Evolutionary conservation across 2,888 invertebrate species (phyloP).

Genomic region (Lycophotia porphyrea): DNA sequence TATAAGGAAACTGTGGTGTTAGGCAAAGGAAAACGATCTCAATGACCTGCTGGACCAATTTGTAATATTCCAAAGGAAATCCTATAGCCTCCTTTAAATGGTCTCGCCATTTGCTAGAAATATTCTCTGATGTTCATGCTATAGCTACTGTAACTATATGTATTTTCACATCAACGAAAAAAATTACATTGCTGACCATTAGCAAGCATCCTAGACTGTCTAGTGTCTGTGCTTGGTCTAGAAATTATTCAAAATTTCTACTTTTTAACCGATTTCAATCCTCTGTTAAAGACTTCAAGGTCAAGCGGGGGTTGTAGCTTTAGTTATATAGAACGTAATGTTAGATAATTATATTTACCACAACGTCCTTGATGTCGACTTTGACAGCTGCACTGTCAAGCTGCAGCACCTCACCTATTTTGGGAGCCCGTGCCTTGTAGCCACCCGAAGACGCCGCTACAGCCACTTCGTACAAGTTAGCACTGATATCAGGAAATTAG

Average conservation of each 20-base stretch:
- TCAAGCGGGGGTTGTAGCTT: not conserved
- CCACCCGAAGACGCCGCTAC: constrained; percentile 22
- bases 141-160: too few relatives aligned
- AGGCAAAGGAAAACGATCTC: not conserved
- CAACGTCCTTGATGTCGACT: constrained; percentile 20
- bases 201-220: not conserved
- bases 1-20: not conserved
- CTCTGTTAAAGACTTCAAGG: not conserved
- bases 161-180: not conserved
- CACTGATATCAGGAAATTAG: constrained; percentile 17
- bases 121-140: not conserved
- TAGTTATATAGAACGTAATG: not conserved
- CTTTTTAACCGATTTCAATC: not conserved
- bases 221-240: too few relatives aligned
- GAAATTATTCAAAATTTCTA: not conserved
- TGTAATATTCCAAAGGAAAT: not conserved
- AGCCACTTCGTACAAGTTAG: constrained; percentile 19
- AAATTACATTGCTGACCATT: not conserved
- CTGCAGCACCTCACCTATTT: constrained; percentile 36
- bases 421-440: not conserved
- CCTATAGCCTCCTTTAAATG: not conserved
- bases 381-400: constrained; percentile 25
- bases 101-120: not conserved
- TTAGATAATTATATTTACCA: constrained; percentile 27
- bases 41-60: not conserved